These are phyloP conservation scores for Nymphalis polychloros DNA, from an alignment of 2,888 invertebrate species.

Conservation along the genomic window DNA sequence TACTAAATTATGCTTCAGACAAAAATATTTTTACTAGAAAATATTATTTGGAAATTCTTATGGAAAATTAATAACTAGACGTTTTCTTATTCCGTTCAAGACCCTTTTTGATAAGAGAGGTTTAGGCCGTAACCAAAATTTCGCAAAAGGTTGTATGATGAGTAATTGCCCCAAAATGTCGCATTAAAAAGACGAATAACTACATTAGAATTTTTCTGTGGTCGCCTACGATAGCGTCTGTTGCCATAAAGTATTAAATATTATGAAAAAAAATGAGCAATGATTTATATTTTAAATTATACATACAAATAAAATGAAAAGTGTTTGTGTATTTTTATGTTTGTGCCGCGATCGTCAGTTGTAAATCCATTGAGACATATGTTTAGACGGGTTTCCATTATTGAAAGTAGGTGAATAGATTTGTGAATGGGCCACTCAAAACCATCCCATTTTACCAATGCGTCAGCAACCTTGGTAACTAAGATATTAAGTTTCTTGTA, in stretches of 20 bases:
- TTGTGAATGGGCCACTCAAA: too few species aligned
- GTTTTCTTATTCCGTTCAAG: constrained; percentile 19
- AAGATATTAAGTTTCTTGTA: too few species aligned
- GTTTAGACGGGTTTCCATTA: too few species aligned
- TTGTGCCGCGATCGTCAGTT: too few species aligned
- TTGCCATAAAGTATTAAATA: constrained; percentile 22
- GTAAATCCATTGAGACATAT: too few species aligned
- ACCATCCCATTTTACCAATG: too few species aligned
- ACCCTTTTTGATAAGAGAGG: constrained; percentile 26
- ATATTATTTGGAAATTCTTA: constrained; percentile 17
- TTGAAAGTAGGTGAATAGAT: too few species aligned
- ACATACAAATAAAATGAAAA: too few species aligned
- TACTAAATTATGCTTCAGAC: neutral
- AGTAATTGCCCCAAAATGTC: constrained; percentile 37
- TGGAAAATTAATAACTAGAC: constrained; percentile 30
- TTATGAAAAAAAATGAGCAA: constrained; percentile 24
- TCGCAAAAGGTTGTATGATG: constrained; percentile 34
- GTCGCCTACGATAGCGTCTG: constrained; percentile 31
- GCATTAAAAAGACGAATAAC: constrained; percentile 37
- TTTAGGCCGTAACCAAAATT: constrained; percentile 31
- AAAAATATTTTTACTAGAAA: neutral
- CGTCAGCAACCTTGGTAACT: too few species aligned
- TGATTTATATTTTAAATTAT: constrained; percentile 19
- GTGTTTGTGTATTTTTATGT: too few species aligned
- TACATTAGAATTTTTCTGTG: constrained; percentile 30